phyloP scores from a whole-genome alignment of 2,888 invertebrate genomes.

The Meteorus cinctellus region DNA sequence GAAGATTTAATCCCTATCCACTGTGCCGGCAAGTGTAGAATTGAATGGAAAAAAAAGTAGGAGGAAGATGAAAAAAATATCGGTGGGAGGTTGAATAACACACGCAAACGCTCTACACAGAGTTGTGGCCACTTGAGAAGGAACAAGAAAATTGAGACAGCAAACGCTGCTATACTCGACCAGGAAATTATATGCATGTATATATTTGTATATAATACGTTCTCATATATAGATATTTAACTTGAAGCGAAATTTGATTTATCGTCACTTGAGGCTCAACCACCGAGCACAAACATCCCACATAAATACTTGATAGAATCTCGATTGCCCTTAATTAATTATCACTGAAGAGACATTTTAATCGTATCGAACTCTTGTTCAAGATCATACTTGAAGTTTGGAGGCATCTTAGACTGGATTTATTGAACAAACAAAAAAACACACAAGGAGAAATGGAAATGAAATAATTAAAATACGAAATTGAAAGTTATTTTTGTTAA shows the following conservation, averaged over 20 bases:
- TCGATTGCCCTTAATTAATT: slow-evolving; percentile 41
- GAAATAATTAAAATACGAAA: background rate
- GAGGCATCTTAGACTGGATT: background rate
- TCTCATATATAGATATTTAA: slow-evolving; percentile 38
- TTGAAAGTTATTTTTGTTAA: background rate
- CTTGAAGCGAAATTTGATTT: slow-evolving; percentile 50
- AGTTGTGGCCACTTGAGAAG: slow-evolving; percentile 12
- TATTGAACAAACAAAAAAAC: background rate
- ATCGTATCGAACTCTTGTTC: background rate
- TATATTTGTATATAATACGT: background rate
- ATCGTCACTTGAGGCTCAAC: slow-evolving; percentile 43
- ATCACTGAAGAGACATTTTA: slow-evolving; percentile 25
- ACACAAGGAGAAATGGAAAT: background rate
- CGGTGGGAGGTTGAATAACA: background rate
- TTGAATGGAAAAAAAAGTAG: background rate
- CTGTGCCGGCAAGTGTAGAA: slow-evolving; percentile 33
- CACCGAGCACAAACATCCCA: slow-evolving; percentile 20
- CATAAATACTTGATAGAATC: slow-evolving; percentile 37
- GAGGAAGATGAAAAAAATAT: background rate
- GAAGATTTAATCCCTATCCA: slow-evolving; percentile 14
- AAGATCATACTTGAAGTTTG: slow-evolving; percentile 8
- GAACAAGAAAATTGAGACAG: slow-evolving; percentile 33
- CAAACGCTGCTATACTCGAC: slow-evolving; percentile 33
- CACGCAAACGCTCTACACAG: background rate
- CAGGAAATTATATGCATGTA: slow-evolving; percentile 24